These are phyloP conservation scores for Drosophila mayri DNA, from an alignment of 1,140 invertebrate genomes.

Conservation along the genomic window DNA sequence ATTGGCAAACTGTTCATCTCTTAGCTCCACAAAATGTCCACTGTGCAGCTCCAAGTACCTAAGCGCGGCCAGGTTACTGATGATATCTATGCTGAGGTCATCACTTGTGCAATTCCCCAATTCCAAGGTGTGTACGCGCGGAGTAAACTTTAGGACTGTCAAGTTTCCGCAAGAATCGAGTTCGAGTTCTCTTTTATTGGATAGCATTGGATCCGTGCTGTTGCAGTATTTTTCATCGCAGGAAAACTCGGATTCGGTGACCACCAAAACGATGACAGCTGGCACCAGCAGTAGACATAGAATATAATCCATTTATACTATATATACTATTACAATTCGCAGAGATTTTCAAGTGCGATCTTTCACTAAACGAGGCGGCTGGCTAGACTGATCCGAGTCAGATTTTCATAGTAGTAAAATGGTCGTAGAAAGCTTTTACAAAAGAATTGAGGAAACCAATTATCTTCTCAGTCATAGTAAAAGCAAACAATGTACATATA, in stretches of 20 bases:
- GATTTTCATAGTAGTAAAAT: neutral
- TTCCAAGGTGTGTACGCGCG: conserved; percentile 44
- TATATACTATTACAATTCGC: neutral
- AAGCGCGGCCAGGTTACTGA: conserved; percentile 12
- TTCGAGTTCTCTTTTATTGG: conserved; percentile 33
- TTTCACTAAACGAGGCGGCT: neutral
- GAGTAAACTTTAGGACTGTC: conserved; percentile 34
- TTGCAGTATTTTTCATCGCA: neutral
- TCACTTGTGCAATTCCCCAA: conserved; percentile 52
- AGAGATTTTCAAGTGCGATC: neutral
- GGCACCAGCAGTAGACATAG: neutral
- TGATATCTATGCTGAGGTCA: conserved; percentile 7
- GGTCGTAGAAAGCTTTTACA: conserved; percentile 1
- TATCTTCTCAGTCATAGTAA: neutral
- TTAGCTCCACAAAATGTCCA: conserved; percentile 39
- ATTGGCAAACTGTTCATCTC: conserved; percentile 35
- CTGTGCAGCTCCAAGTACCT: conserved; percentile 35
- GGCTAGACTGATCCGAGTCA: neutral
- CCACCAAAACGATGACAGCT: neutral
- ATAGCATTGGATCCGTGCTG: neutral
- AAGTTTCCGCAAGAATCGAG: conserved; percentile 35
- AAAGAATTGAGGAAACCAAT: neutral
- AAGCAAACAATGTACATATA: neutral
- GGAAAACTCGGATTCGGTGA: neutral
- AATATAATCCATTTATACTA: neutral